Evolutionary conservation across 2,888 invertebrate species (phyloP), one percentile per base, ranked within the genome.

Genomic region (Alcis repandata): DNA sequence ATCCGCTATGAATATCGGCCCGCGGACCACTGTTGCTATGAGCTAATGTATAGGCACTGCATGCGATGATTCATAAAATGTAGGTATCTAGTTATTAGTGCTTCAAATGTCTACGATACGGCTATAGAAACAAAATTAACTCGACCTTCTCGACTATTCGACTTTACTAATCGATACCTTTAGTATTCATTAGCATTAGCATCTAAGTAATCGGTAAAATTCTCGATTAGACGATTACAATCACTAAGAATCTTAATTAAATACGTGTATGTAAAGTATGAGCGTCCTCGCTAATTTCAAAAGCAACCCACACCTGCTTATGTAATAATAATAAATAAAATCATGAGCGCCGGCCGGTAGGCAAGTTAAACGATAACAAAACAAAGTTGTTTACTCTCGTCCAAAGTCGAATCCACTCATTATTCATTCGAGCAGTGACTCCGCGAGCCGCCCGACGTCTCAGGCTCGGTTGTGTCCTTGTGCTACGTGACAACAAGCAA

Each of bases 311-410:
- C 43, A 1, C 8, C 8, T 17, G 3, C 17, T 20, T 17, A 11
- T 19, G n/a, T n/a, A n/a, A n/a, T n/a, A n/a, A n/a, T n/a, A n/a
- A 41, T 41, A n/a, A 27, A 17, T 22, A 19, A 36, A 10, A 33
- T 45, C 45, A 45, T 11, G 15, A 15, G 8, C 41, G 27, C 19
- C 45, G 57, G 57, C 53, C 27, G 46, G 43, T 59, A 11, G 20
- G 46, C 41, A n/a, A 17, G n/a, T n/a, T n/a, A n/a, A n/a, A 20
- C 53, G 60, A 53, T 49, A 49, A 40, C 59, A 59, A 58, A 45
- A 43, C 68, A 60, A 72, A 71, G 64, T 69, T 65, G 67, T 60
- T 64, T 58, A 59, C 36, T 43, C n/a, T 22, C 40, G 41, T 38
- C 17, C 48, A 48, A 57, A 17, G 53, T 41, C 36, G 51, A 58